These are phyloP conservation scores for Corythaeola cristata DNA, from an alignment of 2,113 vertebrate genomes.

Conservation along the genomic window DNA sequence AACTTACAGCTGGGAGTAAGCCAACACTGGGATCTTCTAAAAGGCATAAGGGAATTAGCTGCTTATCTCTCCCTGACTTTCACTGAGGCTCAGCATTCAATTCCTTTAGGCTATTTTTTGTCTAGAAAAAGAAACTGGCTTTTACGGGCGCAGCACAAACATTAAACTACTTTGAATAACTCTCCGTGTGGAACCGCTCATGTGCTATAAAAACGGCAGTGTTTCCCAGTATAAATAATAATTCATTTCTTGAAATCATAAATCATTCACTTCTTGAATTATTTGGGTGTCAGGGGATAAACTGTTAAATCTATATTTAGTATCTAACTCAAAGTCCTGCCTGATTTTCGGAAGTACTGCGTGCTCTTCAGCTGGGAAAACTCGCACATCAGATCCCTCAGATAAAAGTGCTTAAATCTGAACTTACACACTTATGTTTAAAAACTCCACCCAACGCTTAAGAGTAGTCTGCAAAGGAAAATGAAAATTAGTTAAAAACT, in stretches of 20 bases:
- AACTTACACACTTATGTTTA: neutral
- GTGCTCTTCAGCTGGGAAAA: neutral
- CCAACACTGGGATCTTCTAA: neutral
- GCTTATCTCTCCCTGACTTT: neutral
- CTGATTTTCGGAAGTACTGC: neutral
- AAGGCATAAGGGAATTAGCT: neutral
- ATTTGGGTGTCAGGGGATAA: constrained; percentile 17
- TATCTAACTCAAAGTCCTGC: neutral
- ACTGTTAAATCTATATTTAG: constrained; percentile 42
- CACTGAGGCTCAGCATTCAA: neutral
- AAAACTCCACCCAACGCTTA: neutral
- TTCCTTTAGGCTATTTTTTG: neutral
- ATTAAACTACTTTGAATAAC: constrained; percentile 13
- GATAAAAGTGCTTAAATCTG: neutral
- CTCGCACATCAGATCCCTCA: neutral
- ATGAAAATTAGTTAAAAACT: neutral
- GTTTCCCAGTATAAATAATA: constrained; percentile 5
- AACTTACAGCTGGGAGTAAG: neutral
- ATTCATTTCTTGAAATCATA: constrained; percentile 17
- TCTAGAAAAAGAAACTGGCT: neutral
- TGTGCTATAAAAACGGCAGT: neutral
- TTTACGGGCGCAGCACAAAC: neutral
- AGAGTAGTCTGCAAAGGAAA: neutral
- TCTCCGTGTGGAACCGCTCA: constrained; percentile 5
- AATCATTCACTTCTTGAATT: constrained; percentile 30